These are phyloP conservation scores for Pseudorectes ferrugineus DNA, from an alignment of 2,113 vertebrate species.

Conservation along the genomic window DNA sequence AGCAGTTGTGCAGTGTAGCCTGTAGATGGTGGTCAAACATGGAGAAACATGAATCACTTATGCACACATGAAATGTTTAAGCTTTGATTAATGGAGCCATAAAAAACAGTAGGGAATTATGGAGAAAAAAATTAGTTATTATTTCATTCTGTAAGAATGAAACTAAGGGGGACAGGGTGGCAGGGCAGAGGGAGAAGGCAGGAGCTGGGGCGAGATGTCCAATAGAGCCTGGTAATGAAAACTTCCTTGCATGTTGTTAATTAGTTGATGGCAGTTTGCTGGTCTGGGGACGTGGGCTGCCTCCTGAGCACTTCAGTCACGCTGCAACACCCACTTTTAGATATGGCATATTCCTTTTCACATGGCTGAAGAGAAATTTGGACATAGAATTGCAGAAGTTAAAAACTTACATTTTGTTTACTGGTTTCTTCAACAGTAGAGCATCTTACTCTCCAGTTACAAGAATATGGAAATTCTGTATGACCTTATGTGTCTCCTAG, in stretches of 20 bases:
- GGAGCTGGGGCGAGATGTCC: neutral
- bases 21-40: conserved; percentile 21
- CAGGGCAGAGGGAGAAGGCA: neutral
- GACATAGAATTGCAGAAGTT: neutral
- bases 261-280: neutral
- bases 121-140: neutral
- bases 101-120: neutral
- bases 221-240: neutral
- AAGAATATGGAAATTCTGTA: neutral
- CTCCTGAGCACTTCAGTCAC: neutral
- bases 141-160: neutral
- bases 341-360: neutral
- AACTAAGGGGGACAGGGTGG: neutral
- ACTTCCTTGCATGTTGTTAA: neutral
- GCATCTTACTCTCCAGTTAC: neutral
- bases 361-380: neutral
- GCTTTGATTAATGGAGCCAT: neutral
- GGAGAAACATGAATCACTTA: neutral
- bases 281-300: neutral
- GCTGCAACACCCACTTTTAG: neutral
- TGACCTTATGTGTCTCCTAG: neutral
- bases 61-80: neutral
- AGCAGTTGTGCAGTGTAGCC: neutral
- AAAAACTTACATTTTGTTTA: neutral
- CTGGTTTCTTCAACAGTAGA: neutral